These are phyloP conservation scores for Sarcophaga carnaria DNA, from an alignment of 2,888 invertebrate species.

Conservation along the genomic window DNA sequence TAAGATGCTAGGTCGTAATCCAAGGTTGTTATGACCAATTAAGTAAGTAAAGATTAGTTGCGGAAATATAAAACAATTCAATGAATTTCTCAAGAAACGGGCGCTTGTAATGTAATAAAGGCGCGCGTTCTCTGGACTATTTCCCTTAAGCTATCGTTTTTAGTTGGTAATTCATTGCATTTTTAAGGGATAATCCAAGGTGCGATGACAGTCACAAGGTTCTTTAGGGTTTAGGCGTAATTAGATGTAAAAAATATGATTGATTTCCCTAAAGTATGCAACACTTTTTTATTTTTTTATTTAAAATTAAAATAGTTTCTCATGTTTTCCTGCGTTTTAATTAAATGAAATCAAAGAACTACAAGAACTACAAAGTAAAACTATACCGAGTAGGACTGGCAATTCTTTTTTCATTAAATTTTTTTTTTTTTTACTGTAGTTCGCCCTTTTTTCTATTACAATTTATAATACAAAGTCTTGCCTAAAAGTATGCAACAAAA, in stretches of 20 bases:
- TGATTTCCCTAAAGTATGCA: background rate
- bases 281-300: background rate
- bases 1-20: too few species aligned
- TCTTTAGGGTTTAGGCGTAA: too few species aligned
- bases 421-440: background rate
- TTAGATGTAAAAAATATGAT: background rate
- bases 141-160: too few species aligned
- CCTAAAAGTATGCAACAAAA: constrained; percentile 40
- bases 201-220: too few species aligned
- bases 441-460: background rate
- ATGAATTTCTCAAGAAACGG: too few species aligned
- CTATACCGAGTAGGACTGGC: background rate
- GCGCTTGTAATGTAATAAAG: too few species aligned
- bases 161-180: too few species aligned
- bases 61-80: too few species aligned
- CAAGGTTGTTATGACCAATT: too few species aligned
- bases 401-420: background rate
- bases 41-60: too few species aligned
- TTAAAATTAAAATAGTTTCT: background rate
- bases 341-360: background rate
- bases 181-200: too few species aligned
- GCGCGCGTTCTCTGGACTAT: too few species aligned
- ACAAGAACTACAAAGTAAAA: background rate
- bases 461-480: constrained; percentile 40
- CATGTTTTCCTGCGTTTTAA: background rate